Conservation (phyloP, 1,140 invertebrate genomes). For the Luehdorfia chinensis region DNA sequence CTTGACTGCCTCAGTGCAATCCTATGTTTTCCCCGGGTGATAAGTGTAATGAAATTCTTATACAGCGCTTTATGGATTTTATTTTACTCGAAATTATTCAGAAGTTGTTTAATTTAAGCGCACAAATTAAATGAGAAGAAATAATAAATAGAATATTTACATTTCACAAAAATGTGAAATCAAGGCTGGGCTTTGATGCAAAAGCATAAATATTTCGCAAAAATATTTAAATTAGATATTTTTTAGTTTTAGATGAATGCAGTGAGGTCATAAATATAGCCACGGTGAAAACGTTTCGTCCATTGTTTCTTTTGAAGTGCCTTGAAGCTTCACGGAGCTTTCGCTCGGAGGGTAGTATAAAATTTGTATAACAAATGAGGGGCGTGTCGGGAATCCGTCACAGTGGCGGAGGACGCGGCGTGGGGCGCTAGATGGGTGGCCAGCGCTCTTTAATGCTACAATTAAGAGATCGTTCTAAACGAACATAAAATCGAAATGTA, state of each 20-base stretch:
- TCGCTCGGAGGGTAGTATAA: slow-evolving; percentile 73
- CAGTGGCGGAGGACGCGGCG: slow-evolving; percentile 62
- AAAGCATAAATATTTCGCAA: too few species aligned
- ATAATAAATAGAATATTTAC: background rate
- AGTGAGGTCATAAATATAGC: slow-evolving; percentile 21
- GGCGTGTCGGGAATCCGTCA: slow-evolving; percentile 71
- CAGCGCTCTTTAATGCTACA: slow-evolving; percentile 25
- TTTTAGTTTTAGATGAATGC: slow-evolving; percentile 8
- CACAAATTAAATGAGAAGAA: too few species aligned
- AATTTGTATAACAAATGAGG: slow-evolving; percentile 77
- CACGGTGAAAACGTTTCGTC: slow-evolving; percentile 24
- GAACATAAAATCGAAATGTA: slow-evolving; percentile 16
- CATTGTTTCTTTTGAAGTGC: slow-evolving; percentile 48
- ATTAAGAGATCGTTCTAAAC: slow-evolving; percentile 20
- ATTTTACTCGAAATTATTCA: slow-evolving; percentile 20
- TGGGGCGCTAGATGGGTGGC: slow-evolving; percentile 71
- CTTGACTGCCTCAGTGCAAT: slow-evolving; percentile 57
- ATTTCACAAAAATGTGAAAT: too few species aligned
- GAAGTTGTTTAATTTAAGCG: slow-evolving; percentile 51
- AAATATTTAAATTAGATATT: slow-evolving; percentile 4
- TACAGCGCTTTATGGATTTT: slow-evolving; percentile 1
- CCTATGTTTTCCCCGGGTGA: slow-evolving; percentile 59
- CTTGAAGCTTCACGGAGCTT: slow-evolving; percentile 35
- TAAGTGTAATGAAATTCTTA: slow-evolving; percentile 48
- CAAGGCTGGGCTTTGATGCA: too few species aligned